Evolutionary conservation across 1,140 invertebrate genomes (phyloP), one percentile per base, ranked within the genome.

Genomic region (Pantala flavescens): DNA sequence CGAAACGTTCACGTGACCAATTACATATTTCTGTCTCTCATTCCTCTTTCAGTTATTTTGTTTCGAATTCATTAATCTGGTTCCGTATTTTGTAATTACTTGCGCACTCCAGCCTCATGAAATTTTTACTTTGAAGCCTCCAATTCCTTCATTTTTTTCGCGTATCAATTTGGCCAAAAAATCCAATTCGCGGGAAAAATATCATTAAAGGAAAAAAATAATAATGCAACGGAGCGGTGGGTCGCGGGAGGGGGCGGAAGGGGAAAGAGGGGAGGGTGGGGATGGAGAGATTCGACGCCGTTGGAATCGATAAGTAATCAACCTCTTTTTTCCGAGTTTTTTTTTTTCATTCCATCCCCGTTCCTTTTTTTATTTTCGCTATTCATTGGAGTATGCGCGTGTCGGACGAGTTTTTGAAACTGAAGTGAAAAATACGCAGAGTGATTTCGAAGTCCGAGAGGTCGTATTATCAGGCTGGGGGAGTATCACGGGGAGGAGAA

Each of bases 121-220:
- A 63, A 63, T 63, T 63, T 63, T 63, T 63, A 63, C 49, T 63
- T 63, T 63, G 49, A 63, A 63, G 49, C 49, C 49, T 63, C 28
- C 28, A 36, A 36, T 36, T 36, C 28, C 28, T 36, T 36, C 28
- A 36, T 36, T 36, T 36, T 36, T 36, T 63, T 63, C 49, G 49
- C 49, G 49, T 63, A 63, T 63, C 49, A 63, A 63, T 63, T 63
- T 63, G 49, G n/a, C 49, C 3, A 63, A 63, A 63, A 63, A 63
- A 63, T 63, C 49, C 49, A 63, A 63, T 63, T 63, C 49, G 49
- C 49, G 49, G n/a, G 49, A 63, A 63, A 63, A 63, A 63, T 63
- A 63, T 63, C 49, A 63, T 63, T 63, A 63, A 63, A 63, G n/a
- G 49, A 63, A 63, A 63, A 63, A 63, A 63, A 63, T 16, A 63